Evolutionary conservation across 2,888 invertebrate species (phyloP), one percentile per base, ranked within the genome.

Genomic region (Pegoplata infirma): DNA sequence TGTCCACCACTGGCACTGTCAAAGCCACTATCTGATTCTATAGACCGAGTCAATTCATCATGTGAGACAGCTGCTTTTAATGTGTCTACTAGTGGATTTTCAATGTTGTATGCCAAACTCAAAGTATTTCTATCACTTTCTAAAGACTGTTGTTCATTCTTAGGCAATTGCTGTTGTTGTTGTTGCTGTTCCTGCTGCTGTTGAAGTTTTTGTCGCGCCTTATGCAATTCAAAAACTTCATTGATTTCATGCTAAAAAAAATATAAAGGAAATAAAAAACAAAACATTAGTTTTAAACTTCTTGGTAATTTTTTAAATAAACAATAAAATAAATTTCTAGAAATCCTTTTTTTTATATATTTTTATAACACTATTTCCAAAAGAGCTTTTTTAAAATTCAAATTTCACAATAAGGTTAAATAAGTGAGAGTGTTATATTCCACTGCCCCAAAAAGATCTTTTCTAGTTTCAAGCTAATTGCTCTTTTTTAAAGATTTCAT

Each of bases 221-320:
- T 86, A 82, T 88, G 87, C 74, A 87, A 84, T 82, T 90, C 89
- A 82, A 90, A 89, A 80, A 89, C 90, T 84, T 90, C 89, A 84
- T 89, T 90, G 85, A 90, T 90, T 87, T 90, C 90, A 79, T 86
- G 86, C 90, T 90, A 85, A 72, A 81, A 80, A n/a, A n/a, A n/a
- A n/a, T n/a, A 59, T 63, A 58, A 19, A 59, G 25, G 66, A 63
- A 58, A 73, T 21, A 40, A 64, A 23, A 12, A 74, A 74, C 77
- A n/a, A n/a, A n/a, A 64, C 17, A 53, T 58, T 1, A 69, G 21
- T 55, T 66, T 36, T 7, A 53, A 21, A 53, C 14, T 36, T 69
- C 2, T 69, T 59, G 36, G 1, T 19, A 0, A 32, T 51, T 56
- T 36, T 67, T 64, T 8, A 47, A 23, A 16, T 12, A 21, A n/a